A percentile compares a stretch with the other conserved stretches of the same genome.
Conservation (phyloP, 2,888 invertebrate species). For the Timema cristinae region DNA sequence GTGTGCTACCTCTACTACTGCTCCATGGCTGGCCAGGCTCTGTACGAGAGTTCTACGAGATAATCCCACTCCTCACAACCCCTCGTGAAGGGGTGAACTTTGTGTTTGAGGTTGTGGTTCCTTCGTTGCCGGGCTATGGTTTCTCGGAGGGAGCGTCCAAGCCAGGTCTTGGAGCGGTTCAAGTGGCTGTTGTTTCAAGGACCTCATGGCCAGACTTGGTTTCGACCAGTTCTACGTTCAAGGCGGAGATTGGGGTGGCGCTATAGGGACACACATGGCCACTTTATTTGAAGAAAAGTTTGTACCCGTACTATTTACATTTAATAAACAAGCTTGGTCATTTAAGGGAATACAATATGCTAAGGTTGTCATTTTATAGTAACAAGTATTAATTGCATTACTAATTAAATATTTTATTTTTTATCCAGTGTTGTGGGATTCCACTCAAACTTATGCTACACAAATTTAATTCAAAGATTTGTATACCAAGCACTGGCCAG, state of each 20-base stretch:
- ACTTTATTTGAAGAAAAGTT: slow-evolving; percentile 56
- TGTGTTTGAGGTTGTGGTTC: slow-evolving; percentile 64
- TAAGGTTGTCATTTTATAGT: too few relatives aligned
- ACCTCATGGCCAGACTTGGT: slow-evolving; percentile 68
- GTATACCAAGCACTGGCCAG: slow-evolving; percentile 37
- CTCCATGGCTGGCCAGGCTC: slow-evolving; percentile 87
- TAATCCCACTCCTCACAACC: slow-evolving; percentile 62
- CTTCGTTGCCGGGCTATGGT: slow-evolving; percentile 67
- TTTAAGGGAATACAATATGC: too few relatives aligned
- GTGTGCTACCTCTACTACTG: slow-evolving; percentile 63
- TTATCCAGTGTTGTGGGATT: slow-evolving; percentile 49
- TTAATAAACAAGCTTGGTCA: too few relatives aligned
- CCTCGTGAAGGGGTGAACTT: slow-evolving; percentile 51
- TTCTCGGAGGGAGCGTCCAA: slow-evolving; percentile 53
- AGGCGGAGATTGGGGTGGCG: slow-evolving; percentile 80
- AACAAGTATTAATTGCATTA: too few relatives aligned
- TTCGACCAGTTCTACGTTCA: slow-evolving; percentile 63
- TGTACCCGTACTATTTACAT: slow-evolving; percentile 17
- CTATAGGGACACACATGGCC: slow-evolving; percentile 59
- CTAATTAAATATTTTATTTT: too few relatives aligned
- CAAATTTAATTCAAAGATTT: slow-evolving; percentile 37
- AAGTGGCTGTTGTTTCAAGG: slow-evolving; percentile 58
- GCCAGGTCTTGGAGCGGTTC: slow-evolving; percentile 38
- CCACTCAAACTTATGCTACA: slow-evolving; percentile 61
- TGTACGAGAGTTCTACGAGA: slow-evolving; percentile 71